These are phyloP conservation scores for Helostoma temminkii DNA, from an alignment of 2,797 vertebrate genomes.

Conservation along the genomic window DNA sequence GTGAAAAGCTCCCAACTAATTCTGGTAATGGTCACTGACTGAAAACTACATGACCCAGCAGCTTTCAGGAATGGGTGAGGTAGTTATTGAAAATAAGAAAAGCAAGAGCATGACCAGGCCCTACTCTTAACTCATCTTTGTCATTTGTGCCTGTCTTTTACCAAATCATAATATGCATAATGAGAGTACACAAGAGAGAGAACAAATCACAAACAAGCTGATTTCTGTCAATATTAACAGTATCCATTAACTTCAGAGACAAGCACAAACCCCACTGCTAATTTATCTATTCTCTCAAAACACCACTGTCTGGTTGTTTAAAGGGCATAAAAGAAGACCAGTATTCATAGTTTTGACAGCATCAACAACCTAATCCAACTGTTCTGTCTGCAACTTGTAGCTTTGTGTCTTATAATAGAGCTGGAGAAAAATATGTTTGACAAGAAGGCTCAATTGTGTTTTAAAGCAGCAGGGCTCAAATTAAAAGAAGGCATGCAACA, in stretches of 20 bases:
- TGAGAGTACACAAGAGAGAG: background rate
- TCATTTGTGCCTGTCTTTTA: no score
- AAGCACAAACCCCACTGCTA: background rate
- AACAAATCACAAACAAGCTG: background rate
- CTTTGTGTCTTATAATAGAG: background rate
- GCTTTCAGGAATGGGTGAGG: no score
- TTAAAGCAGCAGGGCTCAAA: no score
- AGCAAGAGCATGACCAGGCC: no score
- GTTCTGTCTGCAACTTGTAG: slow-evolving; percentile 2
- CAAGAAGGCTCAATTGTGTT: no score
- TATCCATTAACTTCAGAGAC: slow-evolving; percentile 1
- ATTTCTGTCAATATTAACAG: background rate
- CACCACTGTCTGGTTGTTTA: background rate
- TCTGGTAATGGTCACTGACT: no score
- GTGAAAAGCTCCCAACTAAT: no score
- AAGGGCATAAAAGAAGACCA: background rate
- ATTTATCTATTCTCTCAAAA: slow-evolving; percentile 17
- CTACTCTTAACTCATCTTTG: no score
- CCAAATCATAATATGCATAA: no score
- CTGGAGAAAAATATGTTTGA: background rate
- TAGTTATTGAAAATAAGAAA: no score
- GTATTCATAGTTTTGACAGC: slow-evolving; percentile 15
- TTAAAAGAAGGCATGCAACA: no score
- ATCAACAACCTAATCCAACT: background rate
- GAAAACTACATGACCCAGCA: no score